Percentiles rank a stretch among this genome's conserved stretches.
Evolutionary conservation across 2,888 invertebrate species (phyloP).

Genomic region (Drosophila melanosoma): DNA sequence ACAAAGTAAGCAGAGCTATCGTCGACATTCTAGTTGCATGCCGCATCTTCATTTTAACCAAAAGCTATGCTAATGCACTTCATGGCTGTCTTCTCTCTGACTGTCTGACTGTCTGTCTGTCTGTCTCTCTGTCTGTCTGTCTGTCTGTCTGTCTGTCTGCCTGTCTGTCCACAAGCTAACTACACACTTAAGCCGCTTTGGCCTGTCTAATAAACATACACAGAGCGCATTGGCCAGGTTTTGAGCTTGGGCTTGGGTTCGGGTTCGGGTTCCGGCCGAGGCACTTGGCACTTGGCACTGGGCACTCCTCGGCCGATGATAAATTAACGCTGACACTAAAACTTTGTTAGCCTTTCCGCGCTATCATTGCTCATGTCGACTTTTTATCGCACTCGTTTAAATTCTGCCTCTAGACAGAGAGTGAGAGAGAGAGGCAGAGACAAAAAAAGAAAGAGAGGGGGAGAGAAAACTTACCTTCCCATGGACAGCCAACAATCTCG

Average conservation of each 20-base stretch:
- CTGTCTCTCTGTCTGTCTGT: constrained; percentile 16
- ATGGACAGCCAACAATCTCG: constrained; percentile 92
- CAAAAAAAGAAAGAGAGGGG: constrained; percentile 14
- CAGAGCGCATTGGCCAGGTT: constrained; percentile 6
- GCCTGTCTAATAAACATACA: constrained; percentile 51
- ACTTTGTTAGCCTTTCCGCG: constrained; percentile 76
- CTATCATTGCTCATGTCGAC: constrained; percentile 77
- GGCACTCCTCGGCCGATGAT: constrained; percentile 56
- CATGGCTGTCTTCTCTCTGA: constrained; percentile 32
- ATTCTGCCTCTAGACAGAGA: constrained; percentile 52
- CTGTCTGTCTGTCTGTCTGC: constrained; percentile 23
- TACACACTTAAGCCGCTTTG: constrained; percentile 57
- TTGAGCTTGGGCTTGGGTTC: neutral
- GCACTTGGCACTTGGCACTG: constrained; percentile 29
- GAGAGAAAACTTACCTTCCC: constrained; percentile 88
- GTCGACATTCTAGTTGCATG: constrained; percentile 17
- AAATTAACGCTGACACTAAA: constrained; percentile 80
- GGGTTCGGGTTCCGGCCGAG: constrained; percentile 1
- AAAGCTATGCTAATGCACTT: constrained; percentile 52
- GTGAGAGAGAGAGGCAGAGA: neutral
- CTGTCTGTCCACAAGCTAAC: constrained; percentile 35
- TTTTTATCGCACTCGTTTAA: constrained; percentile 68
- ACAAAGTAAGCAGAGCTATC: constrained; percentile 20
- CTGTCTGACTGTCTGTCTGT: neutral
- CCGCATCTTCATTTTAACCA: constrained; percentile 34